Percentiles rank a stretch among this genome's conserved stretches.
Conservation (phyloP, 2,797 vertebrate species). For the Coendou prehensilis region DNA sequence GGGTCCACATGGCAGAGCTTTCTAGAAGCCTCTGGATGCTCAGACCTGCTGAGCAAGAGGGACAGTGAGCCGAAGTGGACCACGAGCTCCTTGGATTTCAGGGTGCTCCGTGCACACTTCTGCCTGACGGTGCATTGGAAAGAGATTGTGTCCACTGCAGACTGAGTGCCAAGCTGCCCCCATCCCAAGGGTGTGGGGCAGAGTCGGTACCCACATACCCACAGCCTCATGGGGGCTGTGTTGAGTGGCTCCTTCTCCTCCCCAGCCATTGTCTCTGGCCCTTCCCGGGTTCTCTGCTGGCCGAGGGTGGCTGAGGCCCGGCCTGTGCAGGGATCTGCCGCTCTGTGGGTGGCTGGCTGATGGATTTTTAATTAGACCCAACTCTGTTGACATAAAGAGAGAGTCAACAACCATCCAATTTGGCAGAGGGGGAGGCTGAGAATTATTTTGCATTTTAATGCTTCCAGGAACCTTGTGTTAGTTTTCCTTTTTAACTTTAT, state of each 20-base stretch:
- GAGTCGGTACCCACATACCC: rapidly evolving
- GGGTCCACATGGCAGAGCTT: rapidly evolving
- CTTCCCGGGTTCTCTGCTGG: not conserved
- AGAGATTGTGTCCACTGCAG: rapidly evolving
- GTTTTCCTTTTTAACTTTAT: conserved; percentile 72
- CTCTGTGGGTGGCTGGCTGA: conserved; percentile 68
- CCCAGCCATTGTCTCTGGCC: rapidly evolving
- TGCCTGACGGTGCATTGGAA: not conserved
- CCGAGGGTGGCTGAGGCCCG: too few relatives aligned
- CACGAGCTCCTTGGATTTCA: rapidly evolving
- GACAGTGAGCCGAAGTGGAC: not conserved
- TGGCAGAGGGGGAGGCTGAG: not conserved
- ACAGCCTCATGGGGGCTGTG: rapidly evolving
- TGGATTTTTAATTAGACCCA: conserved; percentile 71
- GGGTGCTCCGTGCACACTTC: rapidly evolving
- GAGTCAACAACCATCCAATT: conserved; percentile 1
- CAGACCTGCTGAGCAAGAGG: rapidly evolving
- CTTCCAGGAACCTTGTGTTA: conserved; percentile 59
- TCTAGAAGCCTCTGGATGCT: not conserved
- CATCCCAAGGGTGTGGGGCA: rapidly evolving
- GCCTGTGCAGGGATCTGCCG: not conserved
- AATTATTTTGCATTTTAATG: conserved; percentile 71
- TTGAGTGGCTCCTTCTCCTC: rapidly evolving
- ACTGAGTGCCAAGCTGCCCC: rapidly evolving
- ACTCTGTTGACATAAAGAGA: conserved; percentile 75